Conservation (phyloP, 2,797 vertebrate species). For the Argentina silus region DNA sequence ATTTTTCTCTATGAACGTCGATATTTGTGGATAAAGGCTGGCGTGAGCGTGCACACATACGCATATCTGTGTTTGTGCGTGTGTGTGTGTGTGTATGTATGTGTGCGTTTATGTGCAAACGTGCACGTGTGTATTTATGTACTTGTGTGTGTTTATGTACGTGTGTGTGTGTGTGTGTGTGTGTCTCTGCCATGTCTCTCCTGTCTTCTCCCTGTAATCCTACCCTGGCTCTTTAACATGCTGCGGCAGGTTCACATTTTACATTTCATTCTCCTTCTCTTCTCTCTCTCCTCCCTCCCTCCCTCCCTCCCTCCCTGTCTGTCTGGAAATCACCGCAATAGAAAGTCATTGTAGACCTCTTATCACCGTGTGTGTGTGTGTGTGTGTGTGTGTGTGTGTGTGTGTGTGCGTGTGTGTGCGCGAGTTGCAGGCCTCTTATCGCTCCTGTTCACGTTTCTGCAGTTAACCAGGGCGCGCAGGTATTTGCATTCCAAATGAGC, state of each 20-base stretch:
- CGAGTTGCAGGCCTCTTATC: conserved; percentile 34
- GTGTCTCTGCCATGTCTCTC: not conserved
- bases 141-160: too few relatives aligned
- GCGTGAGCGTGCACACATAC: too few relatives aligned
- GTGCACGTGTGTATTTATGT: too few relatives aligned
- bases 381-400: too few relatives aligned
- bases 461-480: conserved; percentile 65
- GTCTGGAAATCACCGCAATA: conserved; percentile 17
- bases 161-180: not conserved
- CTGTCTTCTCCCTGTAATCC: not conserved
- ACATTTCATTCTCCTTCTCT: not conserved
- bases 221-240: not conserved
- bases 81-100: not conserved
- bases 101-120: too few relatives aligned
- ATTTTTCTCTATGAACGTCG: not conserved
- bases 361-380: too few relatives aligned
- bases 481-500: conserved; percentile 81
- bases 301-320: conserved; percentile 9
- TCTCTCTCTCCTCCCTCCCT: conserved; percentile 17
- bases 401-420: too few relatives aligned
- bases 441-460: conserved; percentile 40
- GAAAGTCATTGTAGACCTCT: conserved; percentile 13
- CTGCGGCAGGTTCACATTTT: not conserved
- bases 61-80: too few relatives aligned
- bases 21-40: conserved; percentile 17